Conservation (phyloP, 2,888 invertebrate genomes). For the Mycalesis mineus region DNA sequence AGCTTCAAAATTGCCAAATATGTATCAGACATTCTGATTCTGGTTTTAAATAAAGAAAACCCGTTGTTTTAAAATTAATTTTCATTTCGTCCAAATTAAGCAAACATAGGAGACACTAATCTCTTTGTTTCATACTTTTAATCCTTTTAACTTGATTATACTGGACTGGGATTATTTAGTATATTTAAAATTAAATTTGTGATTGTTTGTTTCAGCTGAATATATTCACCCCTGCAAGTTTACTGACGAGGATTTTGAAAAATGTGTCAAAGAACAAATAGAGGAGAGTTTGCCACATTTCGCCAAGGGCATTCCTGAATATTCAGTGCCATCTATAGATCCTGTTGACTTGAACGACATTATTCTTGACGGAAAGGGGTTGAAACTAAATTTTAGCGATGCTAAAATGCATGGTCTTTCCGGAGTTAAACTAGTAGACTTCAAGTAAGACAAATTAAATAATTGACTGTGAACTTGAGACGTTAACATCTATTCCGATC, state of each 20-base stretch:
- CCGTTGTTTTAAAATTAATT: too few relatives aligned
- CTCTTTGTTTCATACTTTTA: too few relatives aligned
- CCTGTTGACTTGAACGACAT: slow-evolving; percentile 60
- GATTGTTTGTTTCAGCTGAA: slow-evolving; percentile 51
- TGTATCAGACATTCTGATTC: too few relatives aligned
- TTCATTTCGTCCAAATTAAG: too few relatives aligned
- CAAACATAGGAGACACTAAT: too few relatives aligned
- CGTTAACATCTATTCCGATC: too few relatives aligned
- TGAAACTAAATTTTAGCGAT: slow-evolving; percentile 51
- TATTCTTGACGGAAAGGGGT: slow-evolving; percentile 55
- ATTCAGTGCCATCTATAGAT: slow-evolving; percentile 58
- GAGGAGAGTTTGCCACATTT: slow-evolving; percentile 47
- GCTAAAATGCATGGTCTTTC: slow-evolving; percentile 58
- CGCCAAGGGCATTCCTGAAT: slow-evolving; percentile 58
- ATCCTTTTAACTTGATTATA: too few relatives aligned
- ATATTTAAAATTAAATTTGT: neutral
- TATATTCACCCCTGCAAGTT: slow-evolving; percentile 57
- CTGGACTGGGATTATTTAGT: neutral
- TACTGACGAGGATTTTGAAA: slow-evolving; percentile 37
- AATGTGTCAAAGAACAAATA: slow-evolving; percentile 57
- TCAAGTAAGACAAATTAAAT: slow-evolving; percentile 47
- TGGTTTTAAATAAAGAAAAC: too few relatives aligned
- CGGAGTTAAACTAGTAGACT: slow-evolving; percentile 42
- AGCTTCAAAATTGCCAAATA: too few relatives aligned
- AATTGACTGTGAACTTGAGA: neutral